Evolutionary conservation across 2,113 vertebrate species (phyloP).

Genomic region (Apodemus speciosus): DNA sequence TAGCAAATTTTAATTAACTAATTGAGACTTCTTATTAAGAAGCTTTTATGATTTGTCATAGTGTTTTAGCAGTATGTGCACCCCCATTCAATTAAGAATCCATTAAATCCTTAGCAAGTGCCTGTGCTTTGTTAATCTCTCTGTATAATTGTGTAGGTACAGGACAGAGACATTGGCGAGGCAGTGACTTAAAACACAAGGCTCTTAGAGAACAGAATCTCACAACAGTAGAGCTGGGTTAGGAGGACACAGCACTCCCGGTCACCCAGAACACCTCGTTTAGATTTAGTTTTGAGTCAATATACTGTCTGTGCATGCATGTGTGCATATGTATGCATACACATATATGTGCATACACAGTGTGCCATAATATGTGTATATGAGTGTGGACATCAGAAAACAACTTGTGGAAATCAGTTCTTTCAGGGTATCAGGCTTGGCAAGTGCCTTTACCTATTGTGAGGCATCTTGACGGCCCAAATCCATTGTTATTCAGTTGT

Average conservation of each 20-base stretch:
- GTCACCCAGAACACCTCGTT: neutral
- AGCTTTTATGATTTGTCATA: conserved; percentile 76
- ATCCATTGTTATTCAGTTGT: neutral
- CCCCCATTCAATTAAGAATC: conserved; percentile 76
- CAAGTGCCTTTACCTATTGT: neutral
- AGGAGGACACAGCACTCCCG: neutral
- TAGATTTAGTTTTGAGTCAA: neutral
- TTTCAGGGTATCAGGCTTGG: neutral
- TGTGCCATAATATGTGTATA: neutral
- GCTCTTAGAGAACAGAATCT: neutral
- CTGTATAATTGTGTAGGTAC: conserved; percentile 13
- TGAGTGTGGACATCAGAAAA: neutral
- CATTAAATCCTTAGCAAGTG: conserved; percentile 73
- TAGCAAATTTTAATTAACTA: conserved; percentile 81
- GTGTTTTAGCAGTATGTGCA: conserved; percentile 57
- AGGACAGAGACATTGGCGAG: conserved; percentile 22
- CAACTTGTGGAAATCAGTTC: neutral
- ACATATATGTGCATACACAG: neutral
- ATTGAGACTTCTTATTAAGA: conserved; percentile 77
- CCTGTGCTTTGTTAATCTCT: conserved; percentile 70
- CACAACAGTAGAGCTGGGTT: neutral
- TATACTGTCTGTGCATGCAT: neutral
- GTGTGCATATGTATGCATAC: neutral
- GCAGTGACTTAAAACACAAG: conserved; percentile 9
- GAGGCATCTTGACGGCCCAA: neutral